A percentile compares a stretch with the other conserved stretches of the same genome.
phyloP scores from a whole-genome alignment of 2,888 invertebrate species.

The Platycheirus rosarum region DNA sequence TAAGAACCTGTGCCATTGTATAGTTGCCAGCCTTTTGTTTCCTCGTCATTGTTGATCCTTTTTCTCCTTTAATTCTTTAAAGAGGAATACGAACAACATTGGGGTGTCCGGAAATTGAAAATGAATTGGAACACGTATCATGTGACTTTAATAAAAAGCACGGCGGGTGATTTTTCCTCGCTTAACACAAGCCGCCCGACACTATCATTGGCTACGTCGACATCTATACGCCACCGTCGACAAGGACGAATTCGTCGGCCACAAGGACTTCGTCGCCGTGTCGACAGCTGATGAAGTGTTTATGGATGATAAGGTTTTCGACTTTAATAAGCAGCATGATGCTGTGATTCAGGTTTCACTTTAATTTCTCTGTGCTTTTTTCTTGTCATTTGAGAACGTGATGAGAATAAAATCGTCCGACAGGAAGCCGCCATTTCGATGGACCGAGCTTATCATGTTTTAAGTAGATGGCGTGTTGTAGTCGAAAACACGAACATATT shows the following conservation, averaged over 20 bases:
- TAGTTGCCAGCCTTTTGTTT: conserved; percentile 10
- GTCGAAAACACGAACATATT: not conserved
- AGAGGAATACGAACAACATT: conserved; percentile 28
- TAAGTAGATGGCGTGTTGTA: conserved; percentile 3
- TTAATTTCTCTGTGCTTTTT: not conserved
- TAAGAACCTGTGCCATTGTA: conserved; percentile 22
- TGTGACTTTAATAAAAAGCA: conserved; percentile 60
- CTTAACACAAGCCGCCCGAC: conserved; percentile 22
- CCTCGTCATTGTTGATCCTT: conserved; percentile 22
- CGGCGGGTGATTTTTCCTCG: conserved; percentile 32
- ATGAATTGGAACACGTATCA: conserved; percentile 68
- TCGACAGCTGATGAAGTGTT: conserved; percentile 24
- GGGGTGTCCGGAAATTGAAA: conserved; percentile 68
- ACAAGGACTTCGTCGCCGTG: not conserved
- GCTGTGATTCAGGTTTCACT: conserved; percentile 44
- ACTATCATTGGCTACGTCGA: not conserved
- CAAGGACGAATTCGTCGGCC: not conserved
- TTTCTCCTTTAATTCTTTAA: conserved; percentile 10
- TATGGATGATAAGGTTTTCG: conserved; percentile 37
- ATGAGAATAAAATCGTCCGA: conserved; percentile 38
- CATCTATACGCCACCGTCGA: not conserved
- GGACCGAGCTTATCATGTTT: conserved; percentile 49
- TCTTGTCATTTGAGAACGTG: conserved; percentile 40
- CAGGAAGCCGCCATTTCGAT: conserved; percentile 12
- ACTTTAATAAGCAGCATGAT: conserved; percentile 27